Percentiles rank a stretch among this genome's conserved stretches.
phyloP scores from a whole-genome alignment of 2,113 vertebrate genomes.

The Boulengeromyrus knoepffleri region DNA sequence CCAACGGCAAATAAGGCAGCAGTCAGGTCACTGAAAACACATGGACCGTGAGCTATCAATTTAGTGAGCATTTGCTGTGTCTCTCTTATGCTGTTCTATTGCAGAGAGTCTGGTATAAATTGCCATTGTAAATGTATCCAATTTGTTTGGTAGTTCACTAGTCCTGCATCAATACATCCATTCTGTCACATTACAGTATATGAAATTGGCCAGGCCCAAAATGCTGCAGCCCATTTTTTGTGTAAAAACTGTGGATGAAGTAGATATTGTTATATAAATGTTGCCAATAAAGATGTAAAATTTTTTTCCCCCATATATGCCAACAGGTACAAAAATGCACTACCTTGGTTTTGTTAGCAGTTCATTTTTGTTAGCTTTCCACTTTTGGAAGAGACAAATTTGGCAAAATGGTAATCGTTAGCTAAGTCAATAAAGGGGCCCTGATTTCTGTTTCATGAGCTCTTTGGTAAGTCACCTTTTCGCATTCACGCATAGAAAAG shows the following conservation, averaged over 20 bases:
- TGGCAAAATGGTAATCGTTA: not conserved
- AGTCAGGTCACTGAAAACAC: not conserved
- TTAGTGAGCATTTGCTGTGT: not conserved
- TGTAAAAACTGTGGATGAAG: not conserved
- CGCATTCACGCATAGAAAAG: slow-evolving; percentile 27
- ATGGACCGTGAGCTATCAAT: not conserved
- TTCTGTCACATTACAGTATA: not conserved
- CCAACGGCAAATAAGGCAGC: not conserved
- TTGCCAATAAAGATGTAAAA: not conserved
- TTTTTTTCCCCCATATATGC: not conserved
- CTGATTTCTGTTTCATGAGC: not conserved
- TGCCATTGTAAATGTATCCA: not conserved
- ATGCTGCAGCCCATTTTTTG: not conserved
- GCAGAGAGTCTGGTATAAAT: not conserved
- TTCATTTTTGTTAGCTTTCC: not conserved
- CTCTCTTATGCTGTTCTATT: not conserved
- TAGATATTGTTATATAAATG: not conserved
- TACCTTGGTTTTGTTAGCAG: not conserved
- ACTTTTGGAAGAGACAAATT: not conserved
- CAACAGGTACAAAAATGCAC: not conserved
- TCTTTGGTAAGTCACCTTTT: not conserved
- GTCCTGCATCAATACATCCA: not conserved
- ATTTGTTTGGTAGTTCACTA: not conserved
- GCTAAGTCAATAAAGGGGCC: not conserved
- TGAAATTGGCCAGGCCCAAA: not conserved